These are phyloP conservation scores for Mus caroli DNA, from an alignment of 2,797 vertebrate genomes.

Conservation along the genomic window DNA sequence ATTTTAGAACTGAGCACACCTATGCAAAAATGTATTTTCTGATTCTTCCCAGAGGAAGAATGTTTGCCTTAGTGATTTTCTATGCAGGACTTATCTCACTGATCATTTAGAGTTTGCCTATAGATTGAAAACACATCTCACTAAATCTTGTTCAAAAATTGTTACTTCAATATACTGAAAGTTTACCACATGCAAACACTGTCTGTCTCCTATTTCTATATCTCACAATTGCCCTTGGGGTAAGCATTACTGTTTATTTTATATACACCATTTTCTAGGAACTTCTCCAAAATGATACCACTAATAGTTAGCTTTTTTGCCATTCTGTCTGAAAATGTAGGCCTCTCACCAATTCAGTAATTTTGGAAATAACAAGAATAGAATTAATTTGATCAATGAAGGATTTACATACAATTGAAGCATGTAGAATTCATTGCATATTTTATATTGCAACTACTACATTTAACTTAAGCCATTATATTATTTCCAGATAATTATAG, in stretches of 20 bases:
- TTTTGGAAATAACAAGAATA: constrained; percentile 20
- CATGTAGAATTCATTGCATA: neutral
- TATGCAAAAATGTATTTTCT: neutral
- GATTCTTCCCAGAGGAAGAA: constrained; percentile 53
- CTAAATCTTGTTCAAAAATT: constrained; percentile 32
- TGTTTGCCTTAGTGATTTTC: constrained; percentile 48
- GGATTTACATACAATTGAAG: neutral
- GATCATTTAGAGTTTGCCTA: neutral
- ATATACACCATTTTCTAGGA: constrained; percentile 4
- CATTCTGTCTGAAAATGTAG: neutral
- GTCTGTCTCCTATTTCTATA: neutral
- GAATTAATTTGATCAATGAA: neutral
- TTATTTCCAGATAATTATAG: constrained; percentile 39
- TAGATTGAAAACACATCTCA: neutral
- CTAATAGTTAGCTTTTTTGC: neutral
- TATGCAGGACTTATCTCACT: neutral
- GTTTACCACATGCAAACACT: neutral
- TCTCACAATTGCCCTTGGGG: neutral
- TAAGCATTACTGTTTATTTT: neutral
- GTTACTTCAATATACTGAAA: neutral
- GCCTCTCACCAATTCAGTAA: neutral
- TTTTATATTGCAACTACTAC: constrained; percentile 14
- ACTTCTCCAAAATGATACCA: neutral
- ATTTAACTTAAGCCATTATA: constrained; percentile 33
- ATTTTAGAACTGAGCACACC: constrained; percentile 29